Evolutionary conservation across 2,888 invertebrate genomes (phyloP).

Genomic region (Heliconius erato): DNA sequence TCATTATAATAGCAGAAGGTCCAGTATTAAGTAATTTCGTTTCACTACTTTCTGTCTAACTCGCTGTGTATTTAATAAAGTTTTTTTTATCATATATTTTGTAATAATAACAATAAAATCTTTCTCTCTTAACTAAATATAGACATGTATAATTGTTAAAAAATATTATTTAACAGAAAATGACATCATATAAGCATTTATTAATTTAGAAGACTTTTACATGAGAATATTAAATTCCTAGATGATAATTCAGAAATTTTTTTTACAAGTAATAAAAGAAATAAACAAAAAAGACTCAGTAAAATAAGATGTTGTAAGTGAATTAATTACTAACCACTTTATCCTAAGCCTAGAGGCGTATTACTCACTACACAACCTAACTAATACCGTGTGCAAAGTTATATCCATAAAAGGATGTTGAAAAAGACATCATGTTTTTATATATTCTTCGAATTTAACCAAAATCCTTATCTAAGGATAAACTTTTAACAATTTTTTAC

Average conservation of each 20-base stretch:
- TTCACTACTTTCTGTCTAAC: too few species aligned
- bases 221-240: neutral
- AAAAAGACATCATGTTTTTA: conserved; percentile 3
- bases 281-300: neutral
- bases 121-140: too few species aligned
- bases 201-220: neutral
- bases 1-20: too few species aligned
- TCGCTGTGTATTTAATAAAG: too few species aligned
- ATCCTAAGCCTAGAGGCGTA: neutral
- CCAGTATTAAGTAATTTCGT: too few species aligned
- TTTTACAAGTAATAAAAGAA: neutral
- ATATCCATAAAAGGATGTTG: neutral
- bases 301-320: neutral
- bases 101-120: too few species aligned
- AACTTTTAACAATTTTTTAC: conserved; percentile 15
- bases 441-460: neutral
- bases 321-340: neutral
- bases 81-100: too few species aligned
- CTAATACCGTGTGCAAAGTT: conserved; percentile 12
- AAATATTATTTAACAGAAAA: neutral
- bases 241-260: neutral
- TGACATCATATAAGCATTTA: neutral
- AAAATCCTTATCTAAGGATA: conserved; percentile 16
- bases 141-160: too few species aligned
- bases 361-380: neutral